Conservation (phyloP, 1,140 invertebrate species). For the Penaeus chinensis region DNA sequence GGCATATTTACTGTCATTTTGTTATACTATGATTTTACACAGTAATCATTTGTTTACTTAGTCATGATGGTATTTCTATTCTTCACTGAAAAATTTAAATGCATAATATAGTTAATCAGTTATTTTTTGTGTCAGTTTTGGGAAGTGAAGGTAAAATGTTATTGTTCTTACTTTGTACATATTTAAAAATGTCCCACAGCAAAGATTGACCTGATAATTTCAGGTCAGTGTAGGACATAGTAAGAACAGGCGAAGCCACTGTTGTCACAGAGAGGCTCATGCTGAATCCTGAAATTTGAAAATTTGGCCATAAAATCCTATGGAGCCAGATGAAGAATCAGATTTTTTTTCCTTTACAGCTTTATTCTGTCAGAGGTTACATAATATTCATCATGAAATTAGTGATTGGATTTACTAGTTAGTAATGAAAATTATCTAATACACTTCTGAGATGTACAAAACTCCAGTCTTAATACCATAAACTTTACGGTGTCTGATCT, state of each 20-base stretch:
- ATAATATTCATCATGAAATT: slow-evolving; percentile 26
- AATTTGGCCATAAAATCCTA: not conserved
- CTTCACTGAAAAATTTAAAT: too few relatives aligned
- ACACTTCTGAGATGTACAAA: slow-evolving; percentile 58
- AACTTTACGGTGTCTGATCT: slow-evolving; percentile 46
- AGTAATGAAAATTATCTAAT: slow-evolving; percentile 29
- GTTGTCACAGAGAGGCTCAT: not conserved
- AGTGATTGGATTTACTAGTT: slow-evolving; percentile 17
- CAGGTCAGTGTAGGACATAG: not conserved
- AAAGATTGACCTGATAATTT: slow-evolving; percentile 1
- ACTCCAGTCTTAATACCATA: slow-evolving; percentile 59
- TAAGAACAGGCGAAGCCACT: slow-evolving; percentile 17
- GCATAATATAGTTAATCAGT: too few relatives aligned
- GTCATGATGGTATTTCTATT: too few relatives aligned
- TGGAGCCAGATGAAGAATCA: not conserved
- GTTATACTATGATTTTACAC: too few relatives aligned
- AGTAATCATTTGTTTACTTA: too few relatives aligned
- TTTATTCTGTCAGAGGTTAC: slow-evolving; percentile 22
- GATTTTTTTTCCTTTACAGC: slow-evolving; percentile 30
- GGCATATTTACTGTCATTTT: too few relatives aligned
- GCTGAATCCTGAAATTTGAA: not conserved
- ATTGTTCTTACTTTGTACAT: slow-evolving; percentile 31
- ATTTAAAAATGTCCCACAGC: slow-evolving; percentile 11
- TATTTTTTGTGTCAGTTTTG: not conserved
- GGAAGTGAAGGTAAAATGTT: not conserved